phyloP scores from a whole-genome alignment of 1,140 invertebrate species.

The Homalodisca vitripennis region DNA sequence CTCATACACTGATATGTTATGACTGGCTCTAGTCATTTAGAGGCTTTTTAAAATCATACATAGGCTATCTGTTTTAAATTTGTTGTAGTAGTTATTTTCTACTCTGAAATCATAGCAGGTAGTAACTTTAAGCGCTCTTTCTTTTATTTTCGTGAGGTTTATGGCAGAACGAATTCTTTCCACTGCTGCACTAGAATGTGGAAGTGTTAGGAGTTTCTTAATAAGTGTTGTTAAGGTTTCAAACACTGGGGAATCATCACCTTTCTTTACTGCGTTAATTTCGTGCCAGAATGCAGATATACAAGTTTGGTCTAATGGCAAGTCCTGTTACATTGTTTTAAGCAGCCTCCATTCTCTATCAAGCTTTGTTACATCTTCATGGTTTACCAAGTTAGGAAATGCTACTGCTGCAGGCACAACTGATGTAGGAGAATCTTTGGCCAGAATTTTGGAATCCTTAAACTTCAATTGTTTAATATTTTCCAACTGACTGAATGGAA shows the following conservation, averaged over 20 bases:
- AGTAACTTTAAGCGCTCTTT: conserved; percentile 18
- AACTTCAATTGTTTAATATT: background rate
- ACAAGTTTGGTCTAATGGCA: background rate
- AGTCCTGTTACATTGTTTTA: background rate
- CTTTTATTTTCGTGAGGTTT: conserved; percentile 17
- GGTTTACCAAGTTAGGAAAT: background rate
- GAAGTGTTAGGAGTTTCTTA: too few relatives aligned
- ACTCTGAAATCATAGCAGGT: conserved; percentile 19
- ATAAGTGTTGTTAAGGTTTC: too few relatives aligned
- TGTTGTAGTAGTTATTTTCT: conserved; percentile 1
- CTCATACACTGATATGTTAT: too few relatives aligned
- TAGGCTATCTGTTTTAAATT: background rate
- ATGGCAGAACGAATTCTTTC: conserved; percentile 15
- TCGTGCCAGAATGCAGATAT: too few relatives aligned
- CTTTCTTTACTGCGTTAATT: background rate
- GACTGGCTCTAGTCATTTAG: too few relatives aligned
- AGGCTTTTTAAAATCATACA: conserved; percentile 22
- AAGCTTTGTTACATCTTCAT: background rate
- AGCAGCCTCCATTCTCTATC: too few relatives aligned
- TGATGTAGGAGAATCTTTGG: background rate
- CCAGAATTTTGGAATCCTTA: conserved; percentile 3
- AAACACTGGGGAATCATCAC: too few relatives aligned
- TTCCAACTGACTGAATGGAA: too few relatives aligned
- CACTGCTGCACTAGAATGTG: conserved; percentile 14
- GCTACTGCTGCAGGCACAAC: too few relatives aligned